Evolutionary conservation across 2,888 invertebrate genomes (phyloP).

Genomic region (Eumerus sabulonum): DNA sequence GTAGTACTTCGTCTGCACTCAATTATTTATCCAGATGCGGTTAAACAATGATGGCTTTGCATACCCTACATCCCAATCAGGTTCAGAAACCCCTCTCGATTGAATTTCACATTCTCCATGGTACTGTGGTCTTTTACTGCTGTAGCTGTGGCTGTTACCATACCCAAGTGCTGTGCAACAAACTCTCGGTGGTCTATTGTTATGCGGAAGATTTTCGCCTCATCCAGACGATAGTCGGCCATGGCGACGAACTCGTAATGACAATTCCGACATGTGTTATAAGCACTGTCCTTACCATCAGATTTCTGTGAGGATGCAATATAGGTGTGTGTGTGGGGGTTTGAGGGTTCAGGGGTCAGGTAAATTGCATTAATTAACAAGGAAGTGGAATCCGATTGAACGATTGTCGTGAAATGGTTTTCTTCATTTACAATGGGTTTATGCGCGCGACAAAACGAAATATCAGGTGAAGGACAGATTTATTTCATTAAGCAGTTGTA

Average conservation of each 20-base stretch:
- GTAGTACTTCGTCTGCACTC: constrained; percentile 68
- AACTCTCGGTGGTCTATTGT: constrained; percentile 57
- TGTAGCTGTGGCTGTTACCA: constrained; percentile 41
- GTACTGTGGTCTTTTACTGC: constrained; percentile 5
- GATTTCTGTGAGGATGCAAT: constrained; percentile 22
- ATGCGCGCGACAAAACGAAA: constrained; percentile 4
- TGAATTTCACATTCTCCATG: constrained; percentile 5
- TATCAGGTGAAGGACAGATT: constrained; percentile 33
- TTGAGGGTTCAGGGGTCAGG: constrained; percentile 41
- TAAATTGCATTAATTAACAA: constrained; percentile 67
- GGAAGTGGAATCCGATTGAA: constrained; percentile 23
- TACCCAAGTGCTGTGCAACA: constrained; percentile 36
- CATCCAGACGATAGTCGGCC: constrained; percentile 8
- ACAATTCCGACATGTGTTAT: constrained; percentile 54
- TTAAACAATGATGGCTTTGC: constrained; percentile 61
- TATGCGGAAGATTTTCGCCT: constrained; percentile 46
- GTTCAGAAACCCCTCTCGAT: constrained; percentile 66
- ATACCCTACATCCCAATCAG: constrained; percentile 29
- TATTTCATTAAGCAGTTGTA: constrained; percentile 20
- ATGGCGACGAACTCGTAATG: constrained; percentile 27
- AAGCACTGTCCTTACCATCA: constrained; percentile 21
- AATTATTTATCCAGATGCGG: constrained; percentile 68
- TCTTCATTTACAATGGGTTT: constrained; percentile 58
- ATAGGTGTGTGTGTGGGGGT: too few relatives aligned
- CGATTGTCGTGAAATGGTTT: constrained; percentile 55